Percentiles rank a stretch among this genome's conserved stretches.
These are phyloP conservation scores for Metaphire vulgaris DNA, from an alignment of 1,140 invertebrate genomes.

Conservation along the genomic window DNA sequence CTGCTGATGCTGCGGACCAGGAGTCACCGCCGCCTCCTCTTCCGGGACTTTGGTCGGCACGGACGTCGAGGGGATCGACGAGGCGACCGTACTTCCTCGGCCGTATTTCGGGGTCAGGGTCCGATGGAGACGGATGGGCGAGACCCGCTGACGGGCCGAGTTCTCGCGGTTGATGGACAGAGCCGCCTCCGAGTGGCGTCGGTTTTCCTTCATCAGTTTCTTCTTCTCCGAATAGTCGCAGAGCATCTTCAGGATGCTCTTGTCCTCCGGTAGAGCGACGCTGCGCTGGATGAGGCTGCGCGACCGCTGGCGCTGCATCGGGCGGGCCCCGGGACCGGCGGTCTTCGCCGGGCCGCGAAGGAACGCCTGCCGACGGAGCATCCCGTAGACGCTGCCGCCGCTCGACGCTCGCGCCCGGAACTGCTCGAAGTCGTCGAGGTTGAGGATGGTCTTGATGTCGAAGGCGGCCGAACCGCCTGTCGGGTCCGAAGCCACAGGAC, in stretches of 20 bases:
- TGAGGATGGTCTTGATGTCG: constrained; percentile 12
- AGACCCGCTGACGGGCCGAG: background rate
- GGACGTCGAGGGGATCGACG: background rate
- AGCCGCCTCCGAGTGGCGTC: constrained; percentile 11
- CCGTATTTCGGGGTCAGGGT: constrained; percentile 14
- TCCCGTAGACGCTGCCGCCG: constrained; percentile 28
- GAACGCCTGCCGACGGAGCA: constrained; percentile 12
- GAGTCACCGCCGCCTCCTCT: background rate
- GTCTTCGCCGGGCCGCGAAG: background rate
- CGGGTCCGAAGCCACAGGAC: background rate
- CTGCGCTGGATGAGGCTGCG: constrained; percentile 20
- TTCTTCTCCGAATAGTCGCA: constrained; percentile 26
- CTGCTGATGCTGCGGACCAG: background rate
- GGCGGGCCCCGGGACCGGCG: background rate
- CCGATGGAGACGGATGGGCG: background rate
- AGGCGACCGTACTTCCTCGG: background rate
- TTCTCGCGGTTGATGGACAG: background rate
- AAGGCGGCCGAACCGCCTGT: background rate
- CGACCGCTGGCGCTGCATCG: constrained; percentile 23
- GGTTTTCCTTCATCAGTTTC: constrained; percentile 2
- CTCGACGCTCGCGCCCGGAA: constrained; percentile 26
- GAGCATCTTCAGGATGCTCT: constrained; percentile 24
- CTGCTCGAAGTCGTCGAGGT: constrained; percentile 28
- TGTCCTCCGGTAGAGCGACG: constrained; percentile 14
- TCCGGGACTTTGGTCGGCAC: background rate